Base-by-base conservation (phyloP, 2,113 vertebrate genomes). In the Lophochroa leadbeateri region DNA sequence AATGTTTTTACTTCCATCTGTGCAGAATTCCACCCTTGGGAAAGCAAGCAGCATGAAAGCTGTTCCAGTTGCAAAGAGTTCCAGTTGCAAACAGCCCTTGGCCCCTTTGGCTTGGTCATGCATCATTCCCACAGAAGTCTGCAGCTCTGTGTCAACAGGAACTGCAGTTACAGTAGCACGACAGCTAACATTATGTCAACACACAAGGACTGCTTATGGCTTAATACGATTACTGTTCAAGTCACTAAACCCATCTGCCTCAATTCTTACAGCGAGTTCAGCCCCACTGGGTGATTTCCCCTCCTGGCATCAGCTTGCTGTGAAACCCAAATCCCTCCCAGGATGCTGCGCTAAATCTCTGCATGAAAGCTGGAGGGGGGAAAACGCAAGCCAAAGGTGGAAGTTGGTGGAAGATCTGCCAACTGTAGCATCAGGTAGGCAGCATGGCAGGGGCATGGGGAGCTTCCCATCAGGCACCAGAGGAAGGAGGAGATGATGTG, bases 11-110 rank as follows among this genome's bases (percentile, higher is more conserved):
- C 29, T 52, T 52, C 53, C 29, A 9, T 19, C 53, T 7, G 8
- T 7, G 43, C 8, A 8, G n/a, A 29, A 37, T 17, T 27, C 46
- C 20, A 31, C 1, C 27, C 17, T 3, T 17, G 21, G 37, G 29
- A 64, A 58, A 88, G 24, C 33, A 23, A 9, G 12, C 1, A 6
- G 31, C 20, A 10, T 9, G 49, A 25, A 39, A 69, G 49, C 12
- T 0, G 0, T 25, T 49, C 13, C 15, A 44, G 16, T 4, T 11
- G 20, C 33, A 6, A 46, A 47, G 19, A 39, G 0, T 25, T 49
- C 13, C 39, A 39, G 39, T 39, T 39, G 39, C 41, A 27, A 43
- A 27, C 11, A 39, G 20, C 28, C 24, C 31, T 9, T 12, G 50
- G 20, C 11, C 50, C 10, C 8, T 27, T 70, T 0, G 6, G 33